phyloP scores from a whole-genome alignment of 2,797 vertebrate species.

The Phoebastria nigripes region DNA sequence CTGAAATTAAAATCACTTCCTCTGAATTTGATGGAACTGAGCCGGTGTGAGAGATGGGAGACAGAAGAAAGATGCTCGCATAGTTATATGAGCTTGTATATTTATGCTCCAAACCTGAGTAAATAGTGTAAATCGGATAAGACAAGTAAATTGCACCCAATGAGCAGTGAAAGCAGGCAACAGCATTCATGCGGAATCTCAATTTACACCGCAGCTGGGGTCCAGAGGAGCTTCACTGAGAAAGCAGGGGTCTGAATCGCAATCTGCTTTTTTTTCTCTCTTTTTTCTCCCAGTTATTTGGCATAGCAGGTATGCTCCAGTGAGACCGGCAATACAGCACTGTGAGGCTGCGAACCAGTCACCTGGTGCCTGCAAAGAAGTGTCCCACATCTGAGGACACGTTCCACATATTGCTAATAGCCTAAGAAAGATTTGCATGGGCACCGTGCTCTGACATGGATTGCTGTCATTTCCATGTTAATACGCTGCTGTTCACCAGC shows the following conservation, averaged over 20 bases:
- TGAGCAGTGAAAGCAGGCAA: constrained; percentile 50
- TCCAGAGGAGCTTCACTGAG: neutral
- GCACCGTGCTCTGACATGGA: neutral
- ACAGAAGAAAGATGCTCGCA: neutral
- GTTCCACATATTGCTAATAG: neutral
- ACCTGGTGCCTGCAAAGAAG: neutral
- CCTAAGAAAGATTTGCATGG: neutral
- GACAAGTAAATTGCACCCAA: constrained; percentile 62
- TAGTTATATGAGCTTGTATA: constrained; percentile 10
- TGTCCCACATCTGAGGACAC: neutral
- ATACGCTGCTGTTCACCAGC: neutral
- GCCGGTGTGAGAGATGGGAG: neutral
- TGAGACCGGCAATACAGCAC: rapidly evolving
- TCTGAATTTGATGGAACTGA: neutral
- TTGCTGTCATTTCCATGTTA: constrained; percentile 28
- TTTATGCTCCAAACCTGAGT: constrained; percentile 45
- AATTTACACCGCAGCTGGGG: constrained; percentile 60
- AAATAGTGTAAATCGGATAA: constrained; percentile 42
- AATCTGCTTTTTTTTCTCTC: neutral
- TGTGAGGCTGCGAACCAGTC: neutral
- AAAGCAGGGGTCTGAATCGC: neutral
- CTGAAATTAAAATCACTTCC: neutral
- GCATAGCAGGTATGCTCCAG: neutral
- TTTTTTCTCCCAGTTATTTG: neutral
- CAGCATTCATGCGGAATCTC: constrained; percentile 55